Percentiles rank a stretch among this genome's conserved stretches.
phyloP scores from a whole-genome alignment of 30 jellyfish, hydroid and myxozoan species.

The Hydractinia symbiolongicarpus region DNA sequence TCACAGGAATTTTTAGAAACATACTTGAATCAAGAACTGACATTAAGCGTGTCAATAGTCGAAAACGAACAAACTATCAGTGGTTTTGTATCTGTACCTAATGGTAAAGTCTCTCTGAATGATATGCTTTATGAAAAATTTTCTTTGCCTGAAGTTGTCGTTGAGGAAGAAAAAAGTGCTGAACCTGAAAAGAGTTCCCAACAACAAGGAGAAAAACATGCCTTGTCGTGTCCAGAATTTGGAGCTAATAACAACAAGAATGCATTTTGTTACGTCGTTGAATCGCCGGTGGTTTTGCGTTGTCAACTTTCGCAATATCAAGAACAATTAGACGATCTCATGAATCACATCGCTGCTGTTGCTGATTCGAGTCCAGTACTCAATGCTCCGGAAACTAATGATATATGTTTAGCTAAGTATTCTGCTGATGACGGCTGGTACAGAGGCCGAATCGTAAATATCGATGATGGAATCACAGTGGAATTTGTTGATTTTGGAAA shows the following conservation, averaged over 20 bases:
- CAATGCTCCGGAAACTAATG: neutral
- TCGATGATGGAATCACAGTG: constrained; percentile 24
- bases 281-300: constrained; percentile 26
- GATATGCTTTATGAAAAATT: constrained; percentile 44
- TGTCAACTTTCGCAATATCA: constrained; percentile 11
- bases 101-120: constrained; percentile 30
- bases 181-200: neutral
- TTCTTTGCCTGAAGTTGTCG: constrained; percentile 30
- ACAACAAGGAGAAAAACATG: neutral
- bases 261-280: constrained; percentile 49
- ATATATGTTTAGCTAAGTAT: constrained; percentile 1
- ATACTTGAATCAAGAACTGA: constrained; percentile 31
- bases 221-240: neutral
- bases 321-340: constrained; percentile 11
- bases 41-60: constrained; percentile 12
- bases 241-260: neutral
- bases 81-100: constrained; percentile 17
- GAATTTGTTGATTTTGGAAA: constrained; percentile 62
- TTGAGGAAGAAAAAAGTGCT: constrained; percentile 6
- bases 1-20: constrained; percentile 48
- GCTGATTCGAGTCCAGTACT: neutral
- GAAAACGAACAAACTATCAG: constrained; percentile 31
- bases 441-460: constrained; percentile 45
- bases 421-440: constrained; percentile 55
- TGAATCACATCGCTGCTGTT: constrained; percentile 17